phyloP scores from a whole-genome alignment of 1,140 invertebrate genomes.

The Sesamia nonagrioides region DNA sequence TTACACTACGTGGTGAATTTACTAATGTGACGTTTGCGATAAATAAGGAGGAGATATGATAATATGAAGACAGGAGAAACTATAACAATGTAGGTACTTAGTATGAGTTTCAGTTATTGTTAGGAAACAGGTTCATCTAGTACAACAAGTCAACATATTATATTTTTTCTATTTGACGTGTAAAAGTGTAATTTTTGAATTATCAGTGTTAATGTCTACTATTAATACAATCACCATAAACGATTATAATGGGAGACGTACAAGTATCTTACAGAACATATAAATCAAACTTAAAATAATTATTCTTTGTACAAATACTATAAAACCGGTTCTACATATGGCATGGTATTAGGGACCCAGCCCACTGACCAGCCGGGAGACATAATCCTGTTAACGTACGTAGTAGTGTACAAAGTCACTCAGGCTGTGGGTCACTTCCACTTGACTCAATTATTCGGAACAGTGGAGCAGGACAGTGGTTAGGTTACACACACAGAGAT shows the following conservation, averaged over 20 bases:
- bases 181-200: no score
- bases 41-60: neutral
- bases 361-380: no score
- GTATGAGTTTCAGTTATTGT: no score
- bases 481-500: neutral
- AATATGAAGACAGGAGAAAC: no score
- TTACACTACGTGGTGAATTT: neutral
- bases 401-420: neutral
- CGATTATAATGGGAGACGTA: no score
- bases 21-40: neutral
- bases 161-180: no score
- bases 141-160: no score
- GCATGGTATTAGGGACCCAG: neutral
- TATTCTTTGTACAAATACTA: neutral
- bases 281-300: no score
- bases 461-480: neutral
- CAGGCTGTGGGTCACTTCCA: neutral
- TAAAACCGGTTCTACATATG: neutral
- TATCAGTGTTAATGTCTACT: no score
- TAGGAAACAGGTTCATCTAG: no score
- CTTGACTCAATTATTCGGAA: constrained; percentile 4
- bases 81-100: neutral
- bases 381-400: neutral
- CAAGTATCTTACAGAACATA: no score
- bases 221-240: no score